Evolutionary conservation across 2,797 vertebrate species (phyloP), one percentile per base, ranked within the genome.

Genomic region (Rhinella marina): DNA sequence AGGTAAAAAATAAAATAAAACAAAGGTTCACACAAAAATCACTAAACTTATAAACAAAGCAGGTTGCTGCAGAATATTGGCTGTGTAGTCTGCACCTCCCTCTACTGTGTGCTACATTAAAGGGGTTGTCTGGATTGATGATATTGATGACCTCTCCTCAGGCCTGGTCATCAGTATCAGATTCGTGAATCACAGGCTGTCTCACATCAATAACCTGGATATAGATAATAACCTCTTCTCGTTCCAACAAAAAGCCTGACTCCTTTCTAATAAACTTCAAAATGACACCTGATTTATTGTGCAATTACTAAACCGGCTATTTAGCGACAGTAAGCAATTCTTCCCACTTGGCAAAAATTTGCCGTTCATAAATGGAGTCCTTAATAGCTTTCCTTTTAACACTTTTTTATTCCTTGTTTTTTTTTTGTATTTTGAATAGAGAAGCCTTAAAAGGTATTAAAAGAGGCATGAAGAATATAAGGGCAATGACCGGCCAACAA

Each of bases 271-370:
- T 41, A 76, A 76, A 76, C 73, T 76, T 76, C 48, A 76, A 21
- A 76, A 76, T 50, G 48, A 76, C 41, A 48, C 73, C 0, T 52
- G 73, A 76, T 76, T 76, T 76, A 76, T 76, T 52, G 48, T 52
- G 73, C 48, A 76, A 76, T 77, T 77, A 77, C 48, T 77, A 77
- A 77, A 77, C 50, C 25, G 50, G 73, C 23, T n/a, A 77, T 77
- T 76, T 76, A 52, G 48, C 73, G 50, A 50, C 41, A 50, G 73
- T 76, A 76, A 76, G 73, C 73, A 25, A 52, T 52, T 54, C 73
- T 77, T 52, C 73, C 25, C 73, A 77, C 48, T 52, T 75, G 72
- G 48, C 73, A 52, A 76, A 76, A 76, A n/a, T 52, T 77, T 77
- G 73, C 73, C 25, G 73, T 14, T 52, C 73, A 54, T 52, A 77